phyloP scores from a whole-genome alignment of 2,888 invertebrate genomes.

The Coremacera marginata region DNA sequence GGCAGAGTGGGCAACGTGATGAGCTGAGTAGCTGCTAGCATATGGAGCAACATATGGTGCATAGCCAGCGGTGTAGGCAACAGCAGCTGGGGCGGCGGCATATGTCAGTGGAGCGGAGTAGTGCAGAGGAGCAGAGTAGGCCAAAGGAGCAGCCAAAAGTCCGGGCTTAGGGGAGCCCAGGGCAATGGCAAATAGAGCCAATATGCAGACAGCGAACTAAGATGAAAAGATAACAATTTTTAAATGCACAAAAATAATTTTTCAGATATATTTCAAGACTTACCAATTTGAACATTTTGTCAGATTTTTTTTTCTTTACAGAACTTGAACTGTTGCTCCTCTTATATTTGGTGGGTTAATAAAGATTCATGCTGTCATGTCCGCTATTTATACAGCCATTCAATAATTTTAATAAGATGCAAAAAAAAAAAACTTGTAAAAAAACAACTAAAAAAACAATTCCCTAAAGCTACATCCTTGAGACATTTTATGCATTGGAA shows the following conservation, averaged over 20 bases:
- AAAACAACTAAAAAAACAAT: too few relatives aligned
- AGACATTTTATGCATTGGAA: too few relatives aligned
- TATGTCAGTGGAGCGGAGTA: conserved; percentile 49
- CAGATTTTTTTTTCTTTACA: conserved; percentile 35
- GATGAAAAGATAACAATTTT: not conserved
- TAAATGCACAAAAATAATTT: not conserved
- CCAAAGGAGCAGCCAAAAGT: conserved; percentile 70
- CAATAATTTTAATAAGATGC: too few relatives aligned
- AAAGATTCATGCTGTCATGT: not conserved
- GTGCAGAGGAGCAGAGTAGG: conserved; percentile 56
- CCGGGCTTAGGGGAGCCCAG: conserved; percentile 58
- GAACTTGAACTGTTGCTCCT: not conserved
- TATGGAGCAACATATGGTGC: conserved; percentile 65
- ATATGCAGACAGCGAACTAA: conserved; percentile 53
- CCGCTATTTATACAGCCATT: conserved; percentile 33
- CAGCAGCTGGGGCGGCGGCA: conserved; percentile 16
- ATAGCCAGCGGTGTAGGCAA: conserved; percentile 48
- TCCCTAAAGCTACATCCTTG: too few relatives aligned
- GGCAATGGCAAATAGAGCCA: conserved; percentile 64
- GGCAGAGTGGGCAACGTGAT: conserved; percentile 62
- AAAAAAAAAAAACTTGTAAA: too few relatives aligned
- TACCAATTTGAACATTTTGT: conserved; percentile 65
- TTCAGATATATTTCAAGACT: conserved; percentile 44
- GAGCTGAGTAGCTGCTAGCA: conserved; percentile 62
- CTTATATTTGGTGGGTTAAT: conserved; percentile 9